Conservation (phyloP, 1,140 invertebrate genomes). For the Tetragnatha versicolor region DNA sequence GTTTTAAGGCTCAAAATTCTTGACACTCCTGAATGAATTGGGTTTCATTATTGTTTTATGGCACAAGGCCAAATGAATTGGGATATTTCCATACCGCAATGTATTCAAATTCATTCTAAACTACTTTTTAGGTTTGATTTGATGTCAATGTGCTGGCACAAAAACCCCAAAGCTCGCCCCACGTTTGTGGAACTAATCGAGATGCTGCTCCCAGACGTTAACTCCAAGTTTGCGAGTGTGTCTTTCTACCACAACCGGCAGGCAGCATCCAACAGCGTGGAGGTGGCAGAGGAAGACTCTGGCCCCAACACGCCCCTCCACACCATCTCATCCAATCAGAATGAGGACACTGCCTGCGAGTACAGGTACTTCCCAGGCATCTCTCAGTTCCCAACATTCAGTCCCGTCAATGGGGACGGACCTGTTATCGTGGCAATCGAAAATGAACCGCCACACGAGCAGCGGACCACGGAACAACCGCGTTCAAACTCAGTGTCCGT, state of each 20-base stretch:
- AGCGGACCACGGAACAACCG: constrained; percentile 33
- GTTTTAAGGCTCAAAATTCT: no score
- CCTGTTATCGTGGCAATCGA: not conserved
- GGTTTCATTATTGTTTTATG: no score
- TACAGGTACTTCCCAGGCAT: constrained; percentile 58
- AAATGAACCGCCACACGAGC: constrained; percentile 56
- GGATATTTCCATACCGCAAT: no score
- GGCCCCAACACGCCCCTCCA: constrained; percentile 56
- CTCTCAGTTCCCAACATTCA: constrained; percentile 37
- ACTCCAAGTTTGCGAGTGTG: constrained; percentile 5
- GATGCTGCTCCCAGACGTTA: constrained; percentile 55
- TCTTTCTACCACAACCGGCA: constrained; percentile 61
- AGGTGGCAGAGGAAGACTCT: constrained; percentile 44
- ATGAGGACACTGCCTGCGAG: constrained; percentile 3
- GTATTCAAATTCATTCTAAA: no score
- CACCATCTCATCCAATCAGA: not conserved
- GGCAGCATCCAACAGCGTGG: constrained; percentile 66
- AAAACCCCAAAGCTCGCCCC: constrained; percentile 77
- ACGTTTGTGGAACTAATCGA: constrained; percentile 81
- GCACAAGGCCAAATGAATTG: no score
- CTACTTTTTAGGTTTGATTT: constrained; percentile 76
- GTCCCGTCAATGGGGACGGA: not conserved
- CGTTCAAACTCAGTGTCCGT: constrained; percentile 4
- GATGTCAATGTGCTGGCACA: constrained; percentile 90
- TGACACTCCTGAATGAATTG: no score